Conservation (phyloP, 1,140 invertebrate genomes). For the Halictus rubicundus region DNA sequence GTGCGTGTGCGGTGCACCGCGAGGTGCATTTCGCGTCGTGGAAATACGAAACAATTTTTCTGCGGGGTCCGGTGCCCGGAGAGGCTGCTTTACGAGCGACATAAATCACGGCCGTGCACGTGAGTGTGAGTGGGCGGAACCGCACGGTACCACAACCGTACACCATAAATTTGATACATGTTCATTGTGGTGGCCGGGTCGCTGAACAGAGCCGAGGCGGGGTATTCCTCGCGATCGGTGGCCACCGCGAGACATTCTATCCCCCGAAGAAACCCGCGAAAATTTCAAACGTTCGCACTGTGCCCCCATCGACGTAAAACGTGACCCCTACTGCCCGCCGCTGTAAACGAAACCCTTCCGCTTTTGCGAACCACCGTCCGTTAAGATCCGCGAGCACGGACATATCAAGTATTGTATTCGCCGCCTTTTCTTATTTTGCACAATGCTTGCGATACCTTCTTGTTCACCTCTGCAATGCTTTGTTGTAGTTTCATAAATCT, state of each 20-base stretch:
- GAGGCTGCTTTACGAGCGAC: slow-evolving; percentile 64
- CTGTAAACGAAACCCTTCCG: neutral
- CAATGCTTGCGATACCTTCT: too few species aligned
- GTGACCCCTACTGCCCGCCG: too few species aligned
- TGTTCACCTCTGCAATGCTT: too few species aligned
- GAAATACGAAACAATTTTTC: slow-evolving; percentile 61
- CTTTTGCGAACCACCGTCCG: too few species aligned
- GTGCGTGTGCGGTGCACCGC: slow-evolving; percentile 16
- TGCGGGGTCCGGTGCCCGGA: slow-evolving; percentile 22
- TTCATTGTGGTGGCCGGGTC: slow-evolving; percentile 63
- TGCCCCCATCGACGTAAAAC: too few species aligned
- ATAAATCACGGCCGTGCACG: slow-evolving; percentile 65
- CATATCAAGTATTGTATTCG: too few species aligned
- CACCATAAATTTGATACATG: slow-evolving; percentile 71
- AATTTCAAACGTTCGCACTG: neutral
- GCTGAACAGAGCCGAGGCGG: slow-evolving; percentile 34
- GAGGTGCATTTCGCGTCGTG: slow-evolving; percentile 15
- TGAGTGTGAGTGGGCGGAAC: slow-evolving; percentile 71
- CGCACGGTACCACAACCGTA: slow-evolving; percentile 57
- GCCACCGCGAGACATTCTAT: slow-evolving; percentile 15
- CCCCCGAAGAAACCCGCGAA: neutral
- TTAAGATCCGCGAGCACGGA: too few species aligned
- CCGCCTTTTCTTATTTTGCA: too few species aligned
- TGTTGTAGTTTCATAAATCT: too few species aligned
- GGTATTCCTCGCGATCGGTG: slow-evolving; percentile 46